phyloP scores from a whole-genome alignment of 2,113 vertebrate species.

The Lathamus discolor region DNA sequence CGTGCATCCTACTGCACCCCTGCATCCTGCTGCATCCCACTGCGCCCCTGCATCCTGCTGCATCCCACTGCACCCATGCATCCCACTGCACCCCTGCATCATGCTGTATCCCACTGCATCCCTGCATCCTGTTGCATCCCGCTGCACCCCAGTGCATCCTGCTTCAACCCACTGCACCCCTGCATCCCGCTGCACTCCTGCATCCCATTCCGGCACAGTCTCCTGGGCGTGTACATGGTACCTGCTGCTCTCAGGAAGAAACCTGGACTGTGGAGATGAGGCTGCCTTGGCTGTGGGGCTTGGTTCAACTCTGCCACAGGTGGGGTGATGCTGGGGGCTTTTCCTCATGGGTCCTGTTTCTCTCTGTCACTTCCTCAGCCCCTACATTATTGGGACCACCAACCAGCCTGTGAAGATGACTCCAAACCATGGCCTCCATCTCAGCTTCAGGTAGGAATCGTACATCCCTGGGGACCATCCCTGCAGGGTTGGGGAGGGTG shows the following conservation, averaged over 20 bases:
- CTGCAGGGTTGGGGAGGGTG: accelerated
- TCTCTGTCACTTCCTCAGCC: constrained; percentile 70
- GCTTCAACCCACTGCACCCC: too few species aligned
- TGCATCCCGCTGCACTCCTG: too few species aligned
- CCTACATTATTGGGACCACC: constrained; percentile 94
- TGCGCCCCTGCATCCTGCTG: too few species aligned
- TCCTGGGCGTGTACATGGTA: accelerated
- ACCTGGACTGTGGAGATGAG: not conserved
- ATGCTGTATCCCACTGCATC: too few species aligned
- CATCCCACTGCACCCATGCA: too few species aligned
- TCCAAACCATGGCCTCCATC: constrained; percentile 91
- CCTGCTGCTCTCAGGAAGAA: accelerated
- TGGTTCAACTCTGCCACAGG: not conserved
- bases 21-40: too few species aligned
- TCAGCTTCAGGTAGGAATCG: constrained; percentile 88
- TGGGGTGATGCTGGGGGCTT: not conserved
- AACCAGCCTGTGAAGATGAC: constrained; percentile 95
- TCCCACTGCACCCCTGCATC: too few species aligned
- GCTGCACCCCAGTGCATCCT: too few species aligned
- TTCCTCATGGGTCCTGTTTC: not conserved
- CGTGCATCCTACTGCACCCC: too few species aligned
- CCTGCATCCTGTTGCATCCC: not conserved
- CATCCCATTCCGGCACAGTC: accelerated
- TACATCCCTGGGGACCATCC: not conserved
- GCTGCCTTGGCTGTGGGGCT: not conserved